A percentile compares a stretch with the other conserved stretches of the same genome.
These are phyloP conservation scores for Yoshiicerus persimilis DNA, from an alignment of 1,140 invertebrate genomes.

Conservation along the genomic window DNA sequence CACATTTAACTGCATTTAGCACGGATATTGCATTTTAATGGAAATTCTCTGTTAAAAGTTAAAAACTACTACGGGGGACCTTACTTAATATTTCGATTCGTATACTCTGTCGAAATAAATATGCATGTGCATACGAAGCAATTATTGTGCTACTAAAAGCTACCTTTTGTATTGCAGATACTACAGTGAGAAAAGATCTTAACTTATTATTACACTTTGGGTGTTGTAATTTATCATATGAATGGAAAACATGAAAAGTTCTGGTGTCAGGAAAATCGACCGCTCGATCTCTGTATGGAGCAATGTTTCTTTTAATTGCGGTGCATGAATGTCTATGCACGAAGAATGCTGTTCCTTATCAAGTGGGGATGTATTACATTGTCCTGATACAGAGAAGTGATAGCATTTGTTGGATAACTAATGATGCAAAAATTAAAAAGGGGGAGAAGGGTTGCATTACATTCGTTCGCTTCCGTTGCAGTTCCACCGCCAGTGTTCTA, in stretches of 20 bases:
- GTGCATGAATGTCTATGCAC: background rate
- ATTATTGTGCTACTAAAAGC: no score
- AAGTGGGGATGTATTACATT: background rate
- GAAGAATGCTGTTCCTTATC: background rate
- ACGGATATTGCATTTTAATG: no score
- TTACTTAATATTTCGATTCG: no score
- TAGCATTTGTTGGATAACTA: background rate
- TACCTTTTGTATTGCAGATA: background rate
- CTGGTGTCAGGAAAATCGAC: background rate
- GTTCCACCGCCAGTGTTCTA: no score
- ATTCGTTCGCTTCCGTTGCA: background rate
- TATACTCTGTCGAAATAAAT: no score
- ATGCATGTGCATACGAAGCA: no score
- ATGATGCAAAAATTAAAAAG: background rate
- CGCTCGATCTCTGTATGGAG: background rate
- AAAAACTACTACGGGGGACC: no score
- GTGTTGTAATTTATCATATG: background rate
- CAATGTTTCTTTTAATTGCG: background rate
- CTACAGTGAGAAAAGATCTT: background rate
- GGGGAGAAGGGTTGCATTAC: background rate
- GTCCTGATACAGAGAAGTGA: background rate
- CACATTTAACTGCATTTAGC: no score
- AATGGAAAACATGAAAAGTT: background rate
- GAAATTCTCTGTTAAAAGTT: no score
- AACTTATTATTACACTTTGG: background rate